phyloP scores from a whole-genome alignment of 2,888 invertebrate species.

The Stramonita haemastoma region DNA sequence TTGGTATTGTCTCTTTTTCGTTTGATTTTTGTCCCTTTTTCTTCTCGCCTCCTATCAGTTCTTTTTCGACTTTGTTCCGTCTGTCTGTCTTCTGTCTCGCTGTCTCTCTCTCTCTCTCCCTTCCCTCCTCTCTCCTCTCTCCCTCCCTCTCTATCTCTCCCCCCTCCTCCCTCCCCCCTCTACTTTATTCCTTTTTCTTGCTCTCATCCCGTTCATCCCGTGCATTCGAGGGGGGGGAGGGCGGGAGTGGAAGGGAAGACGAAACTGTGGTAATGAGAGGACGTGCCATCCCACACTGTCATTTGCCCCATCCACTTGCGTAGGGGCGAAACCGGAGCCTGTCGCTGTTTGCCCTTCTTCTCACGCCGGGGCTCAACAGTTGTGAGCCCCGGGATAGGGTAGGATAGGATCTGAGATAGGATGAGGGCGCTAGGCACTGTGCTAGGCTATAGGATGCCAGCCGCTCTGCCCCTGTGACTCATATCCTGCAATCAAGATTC shows the following conservation, averaged over 20 bases:
- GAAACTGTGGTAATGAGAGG: too few species aligned
- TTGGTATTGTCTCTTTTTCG: not conserved
- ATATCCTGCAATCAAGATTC: constrained; percentile 11
- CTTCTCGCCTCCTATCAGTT: not conserved
- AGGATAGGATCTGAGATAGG: too few species aligned
- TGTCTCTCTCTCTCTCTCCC: not conserved
- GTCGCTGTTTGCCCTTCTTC: not conserved
- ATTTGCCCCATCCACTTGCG: not conserved
- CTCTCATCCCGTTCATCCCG: not conserved
- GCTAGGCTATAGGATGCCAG: not conserved
- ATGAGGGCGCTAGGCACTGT: too few species aligned
- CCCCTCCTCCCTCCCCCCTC: not conserved
- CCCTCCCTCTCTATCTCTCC: not conserved
- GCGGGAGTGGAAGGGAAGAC: too few species aligned
- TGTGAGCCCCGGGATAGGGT: not conserved
- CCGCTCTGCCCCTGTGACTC: not conserved
- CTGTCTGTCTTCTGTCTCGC: not conserved
- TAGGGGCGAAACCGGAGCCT: not conserved
- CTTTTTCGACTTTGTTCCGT: not conserved
- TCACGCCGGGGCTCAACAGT: not conserved
- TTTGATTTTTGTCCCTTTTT: not conserved
- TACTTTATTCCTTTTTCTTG: not conserved
- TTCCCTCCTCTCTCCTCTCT: constrained; percentile 5
- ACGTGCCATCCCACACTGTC: not conserved
- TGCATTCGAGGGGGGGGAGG: too few species aligned